These are phyloP conservation scores for Cryptotis parvus DNA, from an alignment of 2,113 vertebrate species.

Conservation along the genomic window DNA sequence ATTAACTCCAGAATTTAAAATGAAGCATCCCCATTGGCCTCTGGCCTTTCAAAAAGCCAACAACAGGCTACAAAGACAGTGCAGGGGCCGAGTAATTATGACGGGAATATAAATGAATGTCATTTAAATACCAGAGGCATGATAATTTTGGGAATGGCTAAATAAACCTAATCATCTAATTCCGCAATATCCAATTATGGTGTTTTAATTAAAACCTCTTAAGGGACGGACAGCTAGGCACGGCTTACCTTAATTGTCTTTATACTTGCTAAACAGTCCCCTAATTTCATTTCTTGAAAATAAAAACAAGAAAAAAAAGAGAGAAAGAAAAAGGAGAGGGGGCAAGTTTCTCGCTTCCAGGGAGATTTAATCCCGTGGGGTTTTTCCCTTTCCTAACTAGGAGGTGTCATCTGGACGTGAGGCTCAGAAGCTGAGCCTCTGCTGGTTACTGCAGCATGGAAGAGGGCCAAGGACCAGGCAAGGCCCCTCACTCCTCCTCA, in stretches of 20 bases:
- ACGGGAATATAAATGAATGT: slow-evolving; percentile 80
- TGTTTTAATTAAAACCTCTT: slow-evolving; percentile 82
- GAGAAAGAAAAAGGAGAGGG: background rate
- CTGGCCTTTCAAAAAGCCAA: slow-evolving; percentile 82
- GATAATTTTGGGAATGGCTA: slow-evolving; percentile 84
- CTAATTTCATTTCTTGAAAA: background rate
- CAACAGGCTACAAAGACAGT: slow-evolving; percentile 75
- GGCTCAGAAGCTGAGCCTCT: too few relatives aligned
- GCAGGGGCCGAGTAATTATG: slow-evolving; percentile 72
- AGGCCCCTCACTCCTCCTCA: too few relatives aligned
- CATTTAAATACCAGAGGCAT: slow-evolving; percentile 84
- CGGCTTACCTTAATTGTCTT: slow-evolving; percentile 81
- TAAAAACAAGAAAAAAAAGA: background rate
- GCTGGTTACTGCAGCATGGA: too few relatives aligned
- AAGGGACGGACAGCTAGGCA: slow-evolving; percentile 78
- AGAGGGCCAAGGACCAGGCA: too few relatives aligned
- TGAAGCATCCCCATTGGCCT: slow-evolving; percentile 80
- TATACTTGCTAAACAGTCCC: slow-evolving; percentile 69
- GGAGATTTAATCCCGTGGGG: slow-evolving; percentile 13
- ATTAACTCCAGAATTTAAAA: slow-evolving; percentile 78
- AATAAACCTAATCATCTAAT: slow-evolving; percentile 86
- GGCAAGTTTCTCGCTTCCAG: slow-evolving; percentile 47
- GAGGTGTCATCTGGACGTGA: background rate
- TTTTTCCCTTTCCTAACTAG: slow-evolving; percentile 58
- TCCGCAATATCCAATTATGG: slow-evolving; percentile 83